Base-by-base conservation (phyloP, 2,888 invertebrate species). In the Pheosia tremula region DNA sequence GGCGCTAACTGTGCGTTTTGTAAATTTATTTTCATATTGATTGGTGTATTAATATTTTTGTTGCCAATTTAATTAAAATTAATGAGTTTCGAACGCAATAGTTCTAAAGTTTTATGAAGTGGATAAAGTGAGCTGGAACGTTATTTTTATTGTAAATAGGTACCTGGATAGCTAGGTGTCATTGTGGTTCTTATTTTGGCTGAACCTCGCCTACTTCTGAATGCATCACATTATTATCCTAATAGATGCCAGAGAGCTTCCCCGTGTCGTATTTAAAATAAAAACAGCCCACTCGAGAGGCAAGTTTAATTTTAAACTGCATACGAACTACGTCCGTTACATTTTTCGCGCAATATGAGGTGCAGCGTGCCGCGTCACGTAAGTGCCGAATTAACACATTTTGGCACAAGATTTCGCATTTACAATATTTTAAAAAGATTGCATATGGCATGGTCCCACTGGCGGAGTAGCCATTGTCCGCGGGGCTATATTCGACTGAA, bases 321-420 rank as follows among this genome's bases (percentile, higher is more conserved):
- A 72, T 81, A 81, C 77, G 80, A 78, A 82, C 74, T 80, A 80
- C 67, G 66, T 74, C 71, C 74, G 79, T 77, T 71, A 79, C 66
- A 81, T 85, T 85, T 84, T 85, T 78, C 81, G 77, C 74, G 78
- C 79, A 80, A 81, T 85, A 82, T 83, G 72, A 77, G 72, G 73
- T 79, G 75, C 39, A 80, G 72, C 77, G 75, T 71, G 78, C 71
- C 74, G 66, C 75, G 81, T 80, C 82, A 81, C 80, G 73, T 81
- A 82, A 83, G 82, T 83, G 84, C 77, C 67, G 82, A 85, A 87
- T 88, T 87, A 88, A 86, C 85, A 84, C 81, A 84, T 88, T 87
- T 89, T 87, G 86, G 87, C 87, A 86, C 83, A 70, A 77, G 72
- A 80, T 79, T 80, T 79, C 69, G 83, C 77, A 83, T 87, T 86